A percentile compares a stretch with the other conserved stretches of the same genome.
Conservation (phyloP, 2,113 vertebrate genomes). For the Dromaius novaehollandiae region DNA sequence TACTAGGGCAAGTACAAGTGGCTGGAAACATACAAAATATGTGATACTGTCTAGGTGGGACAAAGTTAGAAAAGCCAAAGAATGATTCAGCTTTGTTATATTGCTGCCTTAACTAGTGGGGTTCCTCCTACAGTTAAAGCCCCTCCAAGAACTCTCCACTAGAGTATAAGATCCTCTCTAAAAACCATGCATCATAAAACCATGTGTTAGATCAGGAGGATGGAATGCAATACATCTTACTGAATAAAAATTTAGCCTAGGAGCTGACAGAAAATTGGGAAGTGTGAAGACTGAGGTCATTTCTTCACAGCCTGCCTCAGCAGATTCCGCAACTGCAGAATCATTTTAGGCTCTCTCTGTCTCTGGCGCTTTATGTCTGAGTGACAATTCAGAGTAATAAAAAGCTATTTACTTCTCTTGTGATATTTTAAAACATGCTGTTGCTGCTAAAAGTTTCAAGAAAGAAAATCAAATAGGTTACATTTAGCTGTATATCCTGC, state of each 20-base stretch:
- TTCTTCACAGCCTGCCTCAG: slow-evolving; percentile 34
- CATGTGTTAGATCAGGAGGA: slow-evolving; percentile 22
- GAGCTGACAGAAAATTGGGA: slow-evolving; percentile 48
- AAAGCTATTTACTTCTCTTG: slow-evolving; percentile 29
- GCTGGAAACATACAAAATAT: background rate
- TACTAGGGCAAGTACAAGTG: background rate
- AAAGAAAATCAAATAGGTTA: slow-evolving; percentile 61
- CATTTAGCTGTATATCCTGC: background rate
- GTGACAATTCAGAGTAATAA: slow-evolving; percentile 49
- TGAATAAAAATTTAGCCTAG: slow-evolving; percentile 19
- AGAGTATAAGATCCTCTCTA: background rate
- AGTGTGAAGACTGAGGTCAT: slow-evolving; percentile 45
- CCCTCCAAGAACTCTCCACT: background rate
- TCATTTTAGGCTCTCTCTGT: background rate
- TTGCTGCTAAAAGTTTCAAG: slow-evolving; percentile 26
- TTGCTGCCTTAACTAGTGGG: background rate
- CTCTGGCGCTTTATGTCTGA: slow-evolving; percentile 14
- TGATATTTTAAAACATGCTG: slow-evolving; percentile 55
- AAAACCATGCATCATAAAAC: background rate
- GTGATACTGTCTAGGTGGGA: background rate
- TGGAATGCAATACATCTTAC: slow-evolving; percentile 20
- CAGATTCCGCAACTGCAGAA: slow-evolving; percentile 38
- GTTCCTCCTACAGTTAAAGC: background rate
- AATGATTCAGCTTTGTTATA: slow-evolving; percentile 17
- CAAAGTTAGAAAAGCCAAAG: slow-evolving; percentile 13